These are phyloP conservation scores for Rhamphomyia laevipes DNA, from an alignment of 2,888 invertebrate species.

Conservation along the genomic window DNA sequence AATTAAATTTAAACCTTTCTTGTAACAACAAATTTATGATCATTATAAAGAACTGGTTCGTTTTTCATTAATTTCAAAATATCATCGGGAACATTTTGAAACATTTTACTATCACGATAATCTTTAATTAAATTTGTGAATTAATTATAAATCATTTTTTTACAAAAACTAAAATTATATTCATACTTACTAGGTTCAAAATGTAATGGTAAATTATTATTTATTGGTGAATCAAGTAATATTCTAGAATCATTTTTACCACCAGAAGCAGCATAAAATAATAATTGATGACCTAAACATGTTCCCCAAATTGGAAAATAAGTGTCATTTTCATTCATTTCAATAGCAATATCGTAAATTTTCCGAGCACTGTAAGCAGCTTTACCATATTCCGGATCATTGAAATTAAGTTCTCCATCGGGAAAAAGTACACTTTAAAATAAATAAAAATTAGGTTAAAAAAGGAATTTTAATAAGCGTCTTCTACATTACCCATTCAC, in stretches of 20 bases:
- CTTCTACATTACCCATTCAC: constrained; percentile 52
- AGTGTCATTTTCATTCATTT: constrained; percentile 51
- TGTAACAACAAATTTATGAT: constrained; percentile 59
- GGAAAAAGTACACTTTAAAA: constrained; percentile 60
- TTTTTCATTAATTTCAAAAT: constrained; percentile 45
- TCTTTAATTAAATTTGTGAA: constrained; percentile 36
- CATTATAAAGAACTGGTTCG: constrained; percentile 60
- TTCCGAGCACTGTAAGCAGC: constrained; percentile 55
- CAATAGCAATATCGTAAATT: constrained; percentile 54
- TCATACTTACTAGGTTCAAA: too few species aligned
- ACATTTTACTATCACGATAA: constrained; percentile 51
- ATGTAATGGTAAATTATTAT: too few species aligned
- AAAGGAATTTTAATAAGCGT: background rate
- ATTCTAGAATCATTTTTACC: constrained; percentile 1
- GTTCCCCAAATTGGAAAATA: constrained; percentile 82
- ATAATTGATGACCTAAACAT: constrained; percentile 75
- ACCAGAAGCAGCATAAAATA: constrained; percentile 49
- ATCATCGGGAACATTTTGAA: constrained; percentile 45
- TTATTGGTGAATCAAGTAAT: too few species aligned
- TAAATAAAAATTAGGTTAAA: too few species aligned
- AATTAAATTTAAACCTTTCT: constrained; percentile 38
- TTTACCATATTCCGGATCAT: constrained; percentile 59
- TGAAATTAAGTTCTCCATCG: constrained; percentile 66
- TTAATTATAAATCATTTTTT: too few species aligned
- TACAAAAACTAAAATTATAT: too few species aligned